Evolutionary conservation across 2,113 vertebrate genomes (phyloP).

Genomic region (Nesogale talazaci): DNA sequence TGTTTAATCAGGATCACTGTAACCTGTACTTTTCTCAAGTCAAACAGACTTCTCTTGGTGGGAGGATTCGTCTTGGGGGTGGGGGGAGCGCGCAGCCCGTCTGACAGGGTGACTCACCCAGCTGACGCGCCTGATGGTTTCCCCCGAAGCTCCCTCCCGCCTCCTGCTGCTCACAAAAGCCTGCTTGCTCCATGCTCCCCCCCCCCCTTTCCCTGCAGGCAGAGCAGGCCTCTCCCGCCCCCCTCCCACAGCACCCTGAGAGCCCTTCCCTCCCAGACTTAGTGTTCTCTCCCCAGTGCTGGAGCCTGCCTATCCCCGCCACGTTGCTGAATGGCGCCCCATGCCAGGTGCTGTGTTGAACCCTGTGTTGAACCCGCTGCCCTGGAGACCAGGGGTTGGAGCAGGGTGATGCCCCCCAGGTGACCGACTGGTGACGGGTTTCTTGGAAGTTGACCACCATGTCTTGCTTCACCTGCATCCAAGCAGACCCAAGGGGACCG

Average conservation of each 20-base stretch:
- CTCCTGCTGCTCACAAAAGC: conserved; percentile 2
- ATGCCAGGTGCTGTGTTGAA: fast-evolving
- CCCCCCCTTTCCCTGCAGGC: neutral
- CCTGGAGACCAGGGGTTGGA: neutral
- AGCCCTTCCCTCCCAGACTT: conserved; percentile 25
- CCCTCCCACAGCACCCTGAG: conserved; percentile 52
- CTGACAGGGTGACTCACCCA: conserved; percentile 74
- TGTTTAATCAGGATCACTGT: conserved; percentile 80
- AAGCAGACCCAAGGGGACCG: neutral
- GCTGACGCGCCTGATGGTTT: conserved; percentile 59
- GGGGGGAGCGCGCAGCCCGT: conserved; percentile 59
- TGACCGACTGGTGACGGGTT: neutral
- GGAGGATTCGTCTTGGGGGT: conserved; percentile 78
- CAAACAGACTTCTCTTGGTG: conserved; percentile 79
- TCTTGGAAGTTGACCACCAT: neutral
- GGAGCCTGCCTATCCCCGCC: neutral
- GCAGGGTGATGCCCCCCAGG: neutral
- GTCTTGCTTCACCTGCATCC: neutral
- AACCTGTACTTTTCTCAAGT: conserved; percentile 85
- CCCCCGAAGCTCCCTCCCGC: neutral
- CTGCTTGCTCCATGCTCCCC: too few species aligned
- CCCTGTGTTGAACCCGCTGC: neutral
- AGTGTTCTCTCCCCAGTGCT: conserved; percentile 14
- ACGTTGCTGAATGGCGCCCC: neutral
- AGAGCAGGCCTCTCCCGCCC: conserved; percentile 44